These are phyloP conservation scores for Capitella teleta DNA, from an alignment of 1,140 invertebrate genomes.

Conservation along the genomic window DNA sequence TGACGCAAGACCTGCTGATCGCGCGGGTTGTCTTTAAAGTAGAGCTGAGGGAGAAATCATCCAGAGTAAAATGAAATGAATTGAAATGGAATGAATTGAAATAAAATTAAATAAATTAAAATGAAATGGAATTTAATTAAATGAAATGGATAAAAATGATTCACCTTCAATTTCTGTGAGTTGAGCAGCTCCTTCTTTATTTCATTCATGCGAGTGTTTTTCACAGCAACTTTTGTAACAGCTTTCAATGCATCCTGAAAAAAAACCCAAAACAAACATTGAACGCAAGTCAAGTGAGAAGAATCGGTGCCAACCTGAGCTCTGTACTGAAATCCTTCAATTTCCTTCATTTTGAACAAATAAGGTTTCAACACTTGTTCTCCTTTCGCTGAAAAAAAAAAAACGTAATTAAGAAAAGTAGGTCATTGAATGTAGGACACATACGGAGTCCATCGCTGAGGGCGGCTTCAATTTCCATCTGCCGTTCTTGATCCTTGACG, in stretches of 20 bases:
- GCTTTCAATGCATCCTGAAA: conserved; percentile 77
- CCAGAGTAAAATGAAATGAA: background rate
- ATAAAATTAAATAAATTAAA: background rate
- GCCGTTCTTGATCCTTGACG: conserved; percentile 61
- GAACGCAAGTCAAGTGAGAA: conserved; percentile 1
- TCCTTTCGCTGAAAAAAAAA: conserved; percentile 19
- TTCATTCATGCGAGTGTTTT: conserved; percentile 87
- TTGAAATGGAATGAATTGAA: background rate
- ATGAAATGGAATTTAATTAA: background rate
- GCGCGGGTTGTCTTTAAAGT: conserved; percentile 88
- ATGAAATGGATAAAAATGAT: background rate
- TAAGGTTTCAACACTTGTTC: conserved; percentile 59
- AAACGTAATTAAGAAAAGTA: background rate
- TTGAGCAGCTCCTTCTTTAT: conserved; percentile 89
- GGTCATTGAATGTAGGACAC: background rate
- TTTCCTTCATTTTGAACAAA: conserved; percentile 85
- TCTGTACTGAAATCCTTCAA: conserved; percentile 89
- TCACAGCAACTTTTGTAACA: conserved; percentile 79
- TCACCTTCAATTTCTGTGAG: conserved; percentile 62
- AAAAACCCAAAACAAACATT: conserved; percentile 9
- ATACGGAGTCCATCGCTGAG: conserved; percentile 41
- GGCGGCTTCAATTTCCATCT: conserved; percentile 66
- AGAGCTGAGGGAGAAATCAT: conserved; percentile 49
- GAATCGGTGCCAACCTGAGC: conserved; percentile 49
- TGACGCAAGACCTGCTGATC: conserved; percentile 80